A percentile compares a stretch with the other conserved stretches of the same genome.
These are phyloP conservation scores for Drosophila serrata DNA, from an alignment of 1,140 invertebrate genomes.

Conservation along the genomic window DNA sequence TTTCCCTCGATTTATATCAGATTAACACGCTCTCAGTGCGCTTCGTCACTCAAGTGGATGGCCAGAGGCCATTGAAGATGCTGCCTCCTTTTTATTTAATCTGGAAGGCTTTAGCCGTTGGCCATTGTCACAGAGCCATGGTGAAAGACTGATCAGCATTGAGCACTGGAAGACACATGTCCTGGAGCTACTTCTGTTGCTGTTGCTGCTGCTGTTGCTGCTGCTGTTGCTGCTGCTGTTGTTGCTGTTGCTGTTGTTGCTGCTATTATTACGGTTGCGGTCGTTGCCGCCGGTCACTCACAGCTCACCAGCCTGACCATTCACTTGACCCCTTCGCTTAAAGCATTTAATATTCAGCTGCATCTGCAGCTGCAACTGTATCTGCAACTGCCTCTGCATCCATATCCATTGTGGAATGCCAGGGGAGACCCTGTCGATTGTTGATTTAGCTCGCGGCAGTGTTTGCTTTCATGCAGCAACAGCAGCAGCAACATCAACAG, in stretches of 20 bases:
- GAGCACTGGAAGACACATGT: constrained; percentile 4
- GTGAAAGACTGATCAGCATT: constrained; percentile 5
- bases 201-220: constrained; percentile 9
- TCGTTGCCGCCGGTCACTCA: constrained; percentile 24
- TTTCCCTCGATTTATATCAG: background rate
- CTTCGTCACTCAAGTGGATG: constrained; percentile 1
- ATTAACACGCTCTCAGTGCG: constrained; percentile 6
- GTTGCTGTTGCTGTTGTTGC: background rate
- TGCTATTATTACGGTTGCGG: constrained; percentile 23
- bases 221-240: constrained; percentile 22
- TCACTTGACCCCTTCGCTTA: constrained; percentile 32
- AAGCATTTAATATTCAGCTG: constrained; percentile 27
- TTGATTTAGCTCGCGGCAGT: constrained; percentile 26
- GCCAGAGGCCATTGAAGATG: background rate
- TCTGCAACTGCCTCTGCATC: background rate
- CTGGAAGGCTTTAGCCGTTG: background rate
- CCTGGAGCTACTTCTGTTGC: constrained; percentile 8
- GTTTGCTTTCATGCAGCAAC: constrained; percentile 27
- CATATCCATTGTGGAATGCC: constrained; percentile 28
- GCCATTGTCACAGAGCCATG: constrained; percentile 3
- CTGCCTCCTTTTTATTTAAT: constrained; percentile 4
- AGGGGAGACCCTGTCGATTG: constrained; percentile 22
- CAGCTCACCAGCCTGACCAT: background rate
- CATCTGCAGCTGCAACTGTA: background rate
- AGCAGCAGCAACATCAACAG: background rate